Evolutionary conservation across 1,140 invertebrate genomes (phyloP).

Genomic region (Berghia stephanieae): DNA sequence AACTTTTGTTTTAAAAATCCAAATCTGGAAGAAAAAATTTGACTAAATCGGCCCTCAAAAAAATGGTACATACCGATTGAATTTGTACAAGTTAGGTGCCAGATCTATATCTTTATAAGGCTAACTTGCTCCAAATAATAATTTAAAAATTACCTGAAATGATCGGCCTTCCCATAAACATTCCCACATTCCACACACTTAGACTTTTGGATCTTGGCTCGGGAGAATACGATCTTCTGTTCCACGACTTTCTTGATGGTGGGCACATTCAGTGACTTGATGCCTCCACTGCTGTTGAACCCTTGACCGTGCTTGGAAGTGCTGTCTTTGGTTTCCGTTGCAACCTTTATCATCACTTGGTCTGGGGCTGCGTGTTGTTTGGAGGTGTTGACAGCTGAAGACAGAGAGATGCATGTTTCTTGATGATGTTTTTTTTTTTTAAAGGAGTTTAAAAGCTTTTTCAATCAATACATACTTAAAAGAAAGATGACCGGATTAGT

Average conservation of each 20-base stretch:
- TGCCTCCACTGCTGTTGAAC: slow-evolving; percentile 35
- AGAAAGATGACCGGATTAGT: too few relatives aligned
- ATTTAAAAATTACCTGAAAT: slow-evolving; percentile 58
- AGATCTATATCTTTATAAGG: neutral
- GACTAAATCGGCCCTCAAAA: too few relatives aligned
- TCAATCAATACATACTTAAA: too few relatives aligned
- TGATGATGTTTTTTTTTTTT: too few relatives aligned
- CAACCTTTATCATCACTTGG: slow-evolving; percentile 59
- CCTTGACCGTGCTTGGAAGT: too few relatives aligned
- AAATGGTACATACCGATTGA: too few relatives aligned
- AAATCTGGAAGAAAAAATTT: neutral
- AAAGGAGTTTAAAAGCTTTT: too few relatives aligned
- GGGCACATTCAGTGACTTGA: slow-evolving; percentile 62
- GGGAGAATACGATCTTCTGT: slow-evolving; percentile 44
- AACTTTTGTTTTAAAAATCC: neutral
- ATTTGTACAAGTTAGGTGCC: neutral
- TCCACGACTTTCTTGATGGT: slow-evolving; percentile 55
- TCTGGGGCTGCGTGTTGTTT: slow-evolving; percentile 40
- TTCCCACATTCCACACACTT: slow-evolving; percentile 61
- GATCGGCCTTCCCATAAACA: slow-evolving; percentile 55
- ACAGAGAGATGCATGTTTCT: too few relatives aligned
- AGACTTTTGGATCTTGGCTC: slow-evolving; percentile 24
- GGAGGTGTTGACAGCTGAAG: slow-evolving; percentile 37
- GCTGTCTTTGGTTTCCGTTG: slow-evolving; percentile 36
- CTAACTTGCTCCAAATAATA: neutral